Conservation (phyloP, 2,113 vertebrate species). For the Crypturellus undulatus region DNA sequence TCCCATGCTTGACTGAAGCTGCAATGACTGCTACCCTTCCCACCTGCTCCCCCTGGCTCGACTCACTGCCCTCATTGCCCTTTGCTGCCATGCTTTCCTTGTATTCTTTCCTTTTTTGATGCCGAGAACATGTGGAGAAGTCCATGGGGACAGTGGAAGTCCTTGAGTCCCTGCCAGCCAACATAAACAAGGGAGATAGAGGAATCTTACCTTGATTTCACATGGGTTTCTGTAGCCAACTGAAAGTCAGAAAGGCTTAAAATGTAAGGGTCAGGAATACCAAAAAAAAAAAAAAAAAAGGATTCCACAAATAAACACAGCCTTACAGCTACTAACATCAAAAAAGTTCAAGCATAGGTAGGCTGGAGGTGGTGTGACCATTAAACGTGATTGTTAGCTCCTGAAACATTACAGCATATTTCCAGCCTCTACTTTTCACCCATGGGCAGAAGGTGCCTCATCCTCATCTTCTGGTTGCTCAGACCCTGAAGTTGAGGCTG, state of each 20-base stretch:
- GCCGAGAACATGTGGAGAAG: background rate
- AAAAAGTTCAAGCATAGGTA: background rate
- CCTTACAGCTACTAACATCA: background rate
- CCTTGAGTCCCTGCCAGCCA: background rate
- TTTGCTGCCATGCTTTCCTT: background rate
- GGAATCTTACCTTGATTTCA: background rate
- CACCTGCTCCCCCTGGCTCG: background rate
- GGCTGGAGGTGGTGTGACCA: fast-evolving
- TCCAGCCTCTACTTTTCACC: background rate
- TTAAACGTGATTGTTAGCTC: fast-evolving
- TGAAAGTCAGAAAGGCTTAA: background rate
- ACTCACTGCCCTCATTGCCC: background rate
- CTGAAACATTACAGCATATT: fast-evolving
- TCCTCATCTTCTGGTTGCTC: background rate
- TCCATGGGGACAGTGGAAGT: background rate
- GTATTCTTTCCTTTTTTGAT: background rate
- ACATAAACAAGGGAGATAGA: background rate
- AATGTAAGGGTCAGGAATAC: background rate
- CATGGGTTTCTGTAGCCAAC: background rate
- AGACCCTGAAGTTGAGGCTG: too few species aligned
- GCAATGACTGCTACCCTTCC: background rate
- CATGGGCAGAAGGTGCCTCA: fast-evolving
- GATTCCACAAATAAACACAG: background rate
- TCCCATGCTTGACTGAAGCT: background rate
- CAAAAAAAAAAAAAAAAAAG: background rate